Conservation (phyloP, 2,888 invertebrate species). For the Drosophila barbarae region DNA sequence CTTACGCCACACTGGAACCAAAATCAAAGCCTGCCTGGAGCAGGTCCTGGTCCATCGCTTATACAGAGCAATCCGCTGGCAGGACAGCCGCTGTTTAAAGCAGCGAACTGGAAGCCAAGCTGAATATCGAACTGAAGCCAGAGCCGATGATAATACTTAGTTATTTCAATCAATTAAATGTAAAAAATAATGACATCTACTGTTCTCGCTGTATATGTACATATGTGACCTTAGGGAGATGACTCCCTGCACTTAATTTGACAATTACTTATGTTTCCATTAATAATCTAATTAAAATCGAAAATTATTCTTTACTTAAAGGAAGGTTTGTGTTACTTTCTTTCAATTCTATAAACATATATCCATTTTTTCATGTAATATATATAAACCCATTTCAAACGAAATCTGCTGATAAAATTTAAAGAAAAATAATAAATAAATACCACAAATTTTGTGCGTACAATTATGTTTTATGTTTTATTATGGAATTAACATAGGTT, state of each 20-base stretch:
- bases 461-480: slow-evolving; percentile 1
- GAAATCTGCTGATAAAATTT: no score
- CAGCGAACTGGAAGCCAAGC: background rate
- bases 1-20: background rate
- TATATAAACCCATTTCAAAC: no score
- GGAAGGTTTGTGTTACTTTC: no score
- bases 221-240: background rate
- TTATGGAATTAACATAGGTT: slow-evolving; percentile 5
- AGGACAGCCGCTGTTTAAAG: background rate
- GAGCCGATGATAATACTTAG: background rate
- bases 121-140: background rate
- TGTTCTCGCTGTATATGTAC: background rate
- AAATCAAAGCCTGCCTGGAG: background rate
- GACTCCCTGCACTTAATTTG: background rate
- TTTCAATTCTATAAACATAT: no score
- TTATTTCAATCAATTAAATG: background rate
- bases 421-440: no score
- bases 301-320: background rate
- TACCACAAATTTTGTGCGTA: background rate
- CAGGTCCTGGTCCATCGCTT: background rate
- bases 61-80: background rate
- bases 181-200: background rate
- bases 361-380: no score
- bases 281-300: background rate
- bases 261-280: background rate